Conservation (phyloP, 1,140 invertebrate species). For the Apis mellifera region Amel_HAv3.1 CM009936.2:5770001-5770500, state of each 20-base stretch:
- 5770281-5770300: slow-evolving; percentile 60
- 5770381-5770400: slow-evolving; percentile 19
- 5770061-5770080: too few relatives aligned
- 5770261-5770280: slow-evolving; percentile 36
- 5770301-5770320: slow-evolving; percentile 11
- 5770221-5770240: slow-evolving; percentile 53
- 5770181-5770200: slow-evolving; percentile 33
- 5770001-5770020: too few relatives aligned
- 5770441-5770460: not conserved
- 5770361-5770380: slow-evolving; percentile 28
- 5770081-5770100: too few relatives aligned
- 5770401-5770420: slow-evolving; percentile 14
- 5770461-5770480: slow-evolving; percentile 17
- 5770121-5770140: slow-evolving; percentile 68
- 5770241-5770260: slow-evolving; percentile 64
- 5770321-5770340: slow-evolving; percentile 42
- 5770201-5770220: slow-evolving; percentile 32
- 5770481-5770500: not conserved
- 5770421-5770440: not conserved
- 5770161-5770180: slow-evolving; percentile 6
- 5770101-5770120: slow-evolving; percentile 46
- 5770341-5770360: slow-evolving; percentile 57
- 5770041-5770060: too few relatives aligned
- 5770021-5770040: too few relatives aligned
- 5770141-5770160: slow-evolving; percentile 52